These are phyloP conservation scores for Leucozona laternaria DNA, from an alignment of 2,888 invertebrate species.

Conservation along the genomic window DNA sequence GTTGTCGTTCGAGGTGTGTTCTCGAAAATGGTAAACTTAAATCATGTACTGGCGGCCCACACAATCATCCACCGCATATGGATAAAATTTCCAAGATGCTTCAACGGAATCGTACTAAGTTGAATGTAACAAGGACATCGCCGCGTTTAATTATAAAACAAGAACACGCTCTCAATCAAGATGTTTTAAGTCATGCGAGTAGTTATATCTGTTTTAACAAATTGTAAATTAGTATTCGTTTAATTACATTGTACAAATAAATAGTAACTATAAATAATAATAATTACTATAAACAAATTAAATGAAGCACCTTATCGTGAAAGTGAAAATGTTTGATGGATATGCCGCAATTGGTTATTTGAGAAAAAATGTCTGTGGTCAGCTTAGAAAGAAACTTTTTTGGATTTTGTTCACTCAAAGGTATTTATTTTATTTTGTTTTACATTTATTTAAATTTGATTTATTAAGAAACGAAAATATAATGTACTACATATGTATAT, in stretches of 20 bases:
- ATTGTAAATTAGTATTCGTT: constrained; percentile 49
- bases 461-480: background rate
- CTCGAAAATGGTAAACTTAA: constrained; percentile 82
- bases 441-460: background rate
- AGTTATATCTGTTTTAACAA: constrained; percentile 65
- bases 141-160: constrained; percentile 43
- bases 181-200: constrained; percentile 10
- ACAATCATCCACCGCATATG: constrained; percentile 83
- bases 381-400: background rate
- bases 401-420: background rate
- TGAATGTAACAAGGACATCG: constrained; percentile 27
- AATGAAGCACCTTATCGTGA: background rate
- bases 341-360: background rate
- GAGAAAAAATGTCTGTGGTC: background rate
- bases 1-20: constrained; percentile 83
- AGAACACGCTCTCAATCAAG: background rate
- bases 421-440: background rate
- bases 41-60: constrained; percentile 82
- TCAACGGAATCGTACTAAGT: constrained; percentile 79
- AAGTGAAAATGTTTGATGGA: background rate
- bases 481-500: too few relatives aligned
- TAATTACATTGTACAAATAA: constrained; percentile 37
- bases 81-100: constrained; percentile 83
- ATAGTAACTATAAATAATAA: background rate
- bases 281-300: background rate